Evolutionary conservation across 1,140 invertebrate species (phyloP).

Genomic region (Diorhabda sublineata): DNA sequence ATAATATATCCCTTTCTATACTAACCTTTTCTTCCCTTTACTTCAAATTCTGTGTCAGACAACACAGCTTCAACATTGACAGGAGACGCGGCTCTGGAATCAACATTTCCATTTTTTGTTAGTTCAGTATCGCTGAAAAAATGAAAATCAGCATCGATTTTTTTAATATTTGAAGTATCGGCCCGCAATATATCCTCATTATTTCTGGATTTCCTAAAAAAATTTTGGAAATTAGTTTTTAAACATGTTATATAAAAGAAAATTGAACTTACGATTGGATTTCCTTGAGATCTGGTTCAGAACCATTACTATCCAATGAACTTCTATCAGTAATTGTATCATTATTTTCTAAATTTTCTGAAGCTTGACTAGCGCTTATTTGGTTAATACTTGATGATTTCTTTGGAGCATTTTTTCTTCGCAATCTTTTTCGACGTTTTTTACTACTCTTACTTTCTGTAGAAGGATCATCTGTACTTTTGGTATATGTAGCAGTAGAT

Average conservation of each 20-base stretch:
- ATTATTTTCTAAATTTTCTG: slow-evolving; percentile 30
- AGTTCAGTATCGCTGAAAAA: slow-evolving; percentile 92
- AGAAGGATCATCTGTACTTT: slow-evolving; percentile 40
- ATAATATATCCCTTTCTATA: background rate
- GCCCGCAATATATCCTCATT: background rate
- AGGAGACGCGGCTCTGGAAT: slow-evolving; percentile 44
- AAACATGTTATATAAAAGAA: too few species aligned
- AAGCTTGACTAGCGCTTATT: slow-evolving; percentile 18
- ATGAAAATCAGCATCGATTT: slow-evolving; percentile 64
- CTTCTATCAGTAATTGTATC: slow-evolving; percentile 42
- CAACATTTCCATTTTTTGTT: slow-evolving; percentile 62
- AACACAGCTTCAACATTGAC: slow-evolving; percentile 63
- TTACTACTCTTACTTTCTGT: slow-evolving; percentile 51
- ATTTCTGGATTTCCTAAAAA: slow-evolving; percentile 9
- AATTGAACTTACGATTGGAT: slow-evolving; percentile 29
- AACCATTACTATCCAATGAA: slow-evolving; percentile 43
- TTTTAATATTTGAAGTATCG: slow-evolving; percentile 27
- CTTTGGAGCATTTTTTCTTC: slow-evolving; percentile 69
- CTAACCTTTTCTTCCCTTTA: slow-evolving; percentile 61
- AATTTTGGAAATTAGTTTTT: background rate
- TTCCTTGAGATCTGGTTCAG: slow-evolving; percentile 42
- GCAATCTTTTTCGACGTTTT: slow-evolving; percentile 73
- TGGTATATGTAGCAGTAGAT: slow-evolving; percentile 42
- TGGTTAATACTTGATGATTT: slow-evolving; percentile 55
- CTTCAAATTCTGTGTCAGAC: slow-evolving; percentile 91